Conservation (phyloP, 2,888 invertebrate species). For the Microctonus brassicae region DNA sequence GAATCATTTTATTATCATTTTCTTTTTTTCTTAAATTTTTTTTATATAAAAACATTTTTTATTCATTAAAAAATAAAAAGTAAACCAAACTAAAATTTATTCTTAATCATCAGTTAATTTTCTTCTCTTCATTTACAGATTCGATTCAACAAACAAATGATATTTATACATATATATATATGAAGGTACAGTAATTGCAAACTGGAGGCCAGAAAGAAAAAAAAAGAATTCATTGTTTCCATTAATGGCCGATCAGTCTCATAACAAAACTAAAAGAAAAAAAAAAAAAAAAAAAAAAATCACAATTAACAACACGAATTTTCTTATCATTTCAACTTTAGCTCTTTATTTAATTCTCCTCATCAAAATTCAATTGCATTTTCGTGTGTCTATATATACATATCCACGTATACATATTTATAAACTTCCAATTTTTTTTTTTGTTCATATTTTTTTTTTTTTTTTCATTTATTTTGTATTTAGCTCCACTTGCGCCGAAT, state of each 20-base stretch:
- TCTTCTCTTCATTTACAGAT: conserved; percentile 37
- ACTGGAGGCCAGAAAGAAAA: conserved; percentile 54
- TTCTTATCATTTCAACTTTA: conserved; percentile 1
- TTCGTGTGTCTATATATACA: conserved; percentile 1
- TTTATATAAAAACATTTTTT: conserved; percentile 3
- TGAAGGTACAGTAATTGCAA: conserved; percentile 62
- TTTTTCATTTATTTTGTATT: not conserved
- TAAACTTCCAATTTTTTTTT: not conserved
- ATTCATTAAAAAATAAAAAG: conserved; percentile 6
- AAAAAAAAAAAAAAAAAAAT: conserved; percentile 2
- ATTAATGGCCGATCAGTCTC: conserved; percentile 65
- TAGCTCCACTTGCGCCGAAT: conserved; percentile 36
- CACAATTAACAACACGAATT: not conserved
- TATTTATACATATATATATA: conserved; percentile 43
- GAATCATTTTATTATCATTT: too few relatives aligned
- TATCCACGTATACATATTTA: conserved; percentile 8
- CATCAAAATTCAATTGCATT: too few relatives aligned
- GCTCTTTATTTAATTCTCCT: too few relatives aligned
- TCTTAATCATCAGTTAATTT: not conserved
- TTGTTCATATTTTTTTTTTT: not conserved
- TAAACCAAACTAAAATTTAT: not conserved
- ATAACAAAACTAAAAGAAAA: conserved; percentile 58
- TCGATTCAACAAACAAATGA: too few relatives aligned
- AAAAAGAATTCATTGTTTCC: not conserved
- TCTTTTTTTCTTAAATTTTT: too few relatives aligned